Evolutionary conservation across 2,113 vertebrate genomes (phyloP), one percentile per base, ranked within the genome.

Genomic region (Sitta europaea): DNA sequence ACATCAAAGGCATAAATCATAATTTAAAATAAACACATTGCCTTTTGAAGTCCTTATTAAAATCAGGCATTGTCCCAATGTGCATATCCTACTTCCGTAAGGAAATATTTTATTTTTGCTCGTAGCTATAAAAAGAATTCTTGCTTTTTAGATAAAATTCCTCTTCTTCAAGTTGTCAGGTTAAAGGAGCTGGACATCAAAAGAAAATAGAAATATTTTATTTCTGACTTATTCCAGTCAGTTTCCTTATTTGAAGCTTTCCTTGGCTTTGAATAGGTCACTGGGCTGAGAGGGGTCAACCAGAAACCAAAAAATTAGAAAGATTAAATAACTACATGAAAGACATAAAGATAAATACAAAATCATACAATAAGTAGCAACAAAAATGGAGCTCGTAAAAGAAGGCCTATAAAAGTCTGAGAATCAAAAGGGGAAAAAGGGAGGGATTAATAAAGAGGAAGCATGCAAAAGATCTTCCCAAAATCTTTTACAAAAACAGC

Each of bases 31-130:
- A 93, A 94, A 92, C 75, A 59, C 23, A 88, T 67, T 77, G 38
- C 14, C 51, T 93, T 96, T 95, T 95, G 95, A 97, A 93, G 92
- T 92, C 51, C 24, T 63, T 92, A 86, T 93, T 93, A 94, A 96
- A 93, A 92, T 93, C 63, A 76, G 59, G 17, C 71, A 63, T 86
- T 77, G 43, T 86, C 88, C 65, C 47, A 86, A 20, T 77, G 55
- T 77, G 63, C 36, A 45, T 85, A 87, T 78, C 79, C 80, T 77
- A 87, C 65, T 95, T 96, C 86, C 14, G 0, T 42, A 82, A 90
- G 81, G 90, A 94, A 83, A 43, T 80, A 7, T 58, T 88, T 88
- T 81, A 65, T 71, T 71, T 89, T 36, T 54, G 2, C 22, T 85
- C 58, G 38, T 76, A 80, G 43, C 71, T 91, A 86, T 90, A 88